Evolutionary conservation across 2,113 vertebrate genomes (phyloP).

Genomic region (Montifringilla adamsi): DNA sequence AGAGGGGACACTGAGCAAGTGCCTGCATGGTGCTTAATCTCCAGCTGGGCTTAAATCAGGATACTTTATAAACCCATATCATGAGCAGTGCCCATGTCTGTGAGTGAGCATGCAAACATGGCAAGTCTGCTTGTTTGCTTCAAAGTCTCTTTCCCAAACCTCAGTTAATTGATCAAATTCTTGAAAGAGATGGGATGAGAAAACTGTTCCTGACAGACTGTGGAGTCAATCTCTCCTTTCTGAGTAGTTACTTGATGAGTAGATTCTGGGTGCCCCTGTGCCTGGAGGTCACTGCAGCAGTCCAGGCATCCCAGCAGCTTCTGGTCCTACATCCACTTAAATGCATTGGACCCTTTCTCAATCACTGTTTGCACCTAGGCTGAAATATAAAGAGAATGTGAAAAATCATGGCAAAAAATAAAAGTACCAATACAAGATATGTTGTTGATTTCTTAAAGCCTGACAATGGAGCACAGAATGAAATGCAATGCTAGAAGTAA

Average conservation of each 20-base stretch:
- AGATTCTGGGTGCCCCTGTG: neutral
- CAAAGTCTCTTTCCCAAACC: neutral
- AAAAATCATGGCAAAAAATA: neutral
- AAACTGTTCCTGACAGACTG: neutral
- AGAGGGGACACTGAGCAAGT: too few relatives aligned
- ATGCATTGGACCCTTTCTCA: neutral
- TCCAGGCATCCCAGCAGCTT: neutral
- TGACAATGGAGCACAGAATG: rapidly evolving
- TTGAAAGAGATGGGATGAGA: neutral
- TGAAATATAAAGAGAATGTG: neutral
- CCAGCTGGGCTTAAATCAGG: neutral
- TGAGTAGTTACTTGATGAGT: neutral
- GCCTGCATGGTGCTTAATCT: neutral
- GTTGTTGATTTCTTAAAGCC: neutral
- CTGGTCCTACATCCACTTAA: neutral
- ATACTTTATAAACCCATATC: neutral
- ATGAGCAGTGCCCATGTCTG: neutral
- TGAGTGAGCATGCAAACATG: neutral
- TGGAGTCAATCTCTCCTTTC: neutral
- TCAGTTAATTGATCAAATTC: neutral
- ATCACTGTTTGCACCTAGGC: neutral
- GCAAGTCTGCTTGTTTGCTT: neutral
- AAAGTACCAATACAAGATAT: neutral
- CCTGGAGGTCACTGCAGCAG: neutral
- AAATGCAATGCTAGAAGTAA: neutral